Evolutionary conservation across 1,140 invertebrate species (phyloP).

Genomic region (Caenorhabditis inopinata): DNA sequence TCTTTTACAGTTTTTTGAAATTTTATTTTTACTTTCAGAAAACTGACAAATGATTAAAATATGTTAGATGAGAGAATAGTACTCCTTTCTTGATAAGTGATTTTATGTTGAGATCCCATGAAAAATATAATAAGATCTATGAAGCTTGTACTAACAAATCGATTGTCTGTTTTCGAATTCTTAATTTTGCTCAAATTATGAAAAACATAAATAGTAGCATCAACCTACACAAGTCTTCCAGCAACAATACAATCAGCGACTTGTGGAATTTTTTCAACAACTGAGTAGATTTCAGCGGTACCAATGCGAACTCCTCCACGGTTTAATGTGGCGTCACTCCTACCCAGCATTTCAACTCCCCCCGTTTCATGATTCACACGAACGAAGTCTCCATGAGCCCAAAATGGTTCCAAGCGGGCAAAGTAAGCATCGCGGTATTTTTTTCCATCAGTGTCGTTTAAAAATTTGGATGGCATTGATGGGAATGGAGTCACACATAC

Average conservation of each 20-base stretch:
- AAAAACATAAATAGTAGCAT: no score
- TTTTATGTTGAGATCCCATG: no score
- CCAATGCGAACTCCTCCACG: conserved; percentile 73
- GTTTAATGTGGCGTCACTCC: conserved; percentile 73
- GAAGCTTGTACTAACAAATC: no score
- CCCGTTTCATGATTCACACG: conserved; percentile 69
- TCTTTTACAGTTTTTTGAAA: no score
- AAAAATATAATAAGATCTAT: no score
- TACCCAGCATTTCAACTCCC: conserved; percentile 72
- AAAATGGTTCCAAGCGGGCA: conserved; percentile 66
- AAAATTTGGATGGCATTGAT: conserved; percentile 72
- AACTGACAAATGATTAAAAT: not conserved
- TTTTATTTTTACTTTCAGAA: conserved; percentile 62
- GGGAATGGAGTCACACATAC: conserved; percentile 72
- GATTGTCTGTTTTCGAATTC: no score
- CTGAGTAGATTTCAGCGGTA: conserved; percentile 73
- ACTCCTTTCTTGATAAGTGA: no score
- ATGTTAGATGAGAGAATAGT: not conserved
- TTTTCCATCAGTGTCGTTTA: conserved; percentile 70
- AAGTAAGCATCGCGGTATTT: conserved; percentile 72
- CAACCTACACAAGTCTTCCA: conserved; percentile 52
- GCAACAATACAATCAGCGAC: conserved; percentile 71
- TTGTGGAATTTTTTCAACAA: conserved; percentile 70
- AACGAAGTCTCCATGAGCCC: conserved; percentile 73
- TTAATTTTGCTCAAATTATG: no score